Evolutionary conservation across 2,888 invertebrate genomes (phyloP), one percentile per base, ranked within the genome.

Genomic region (Cheilosia urbana): DNA sequence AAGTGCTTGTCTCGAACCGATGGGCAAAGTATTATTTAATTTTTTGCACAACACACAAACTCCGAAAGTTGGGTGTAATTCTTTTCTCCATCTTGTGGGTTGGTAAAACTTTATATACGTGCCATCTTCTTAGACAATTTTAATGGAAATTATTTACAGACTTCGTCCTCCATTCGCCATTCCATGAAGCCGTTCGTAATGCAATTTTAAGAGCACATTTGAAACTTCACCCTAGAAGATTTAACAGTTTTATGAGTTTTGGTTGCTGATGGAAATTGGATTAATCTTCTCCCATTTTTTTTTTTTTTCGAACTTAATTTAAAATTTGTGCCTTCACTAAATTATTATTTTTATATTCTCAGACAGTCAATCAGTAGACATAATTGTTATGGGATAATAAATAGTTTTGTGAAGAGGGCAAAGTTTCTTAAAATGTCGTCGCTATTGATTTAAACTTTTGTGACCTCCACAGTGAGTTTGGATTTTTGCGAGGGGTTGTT

Each of bases 181-280:
- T 21, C 21, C 4, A 24, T 19, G 45, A 53, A 37, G 45, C 53
- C 65, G 60, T 78, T 71, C 19, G 27, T 63, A 71, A 71, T 66
- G 72, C 72, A 79, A 42, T 79, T 79, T 71, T 57, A 40, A 69
- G 60, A 63, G 68, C 49, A 57, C 75, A 57, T 62, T 75, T 62
- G 65, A 11, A 81, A 81, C 76, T 81, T 81, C 65, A 60, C 63
- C 76, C 58, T 76, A 51, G 42, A 73, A 73, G 57, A 57, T 75
- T 75, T 63, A 4, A 15, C 19, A 19, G 40, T 65, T 3, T 30
- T 5, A 27, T 49, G 47, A 53, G 15, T 65, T 79, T 34, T 1
- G 19, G 30, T 60, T 37, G 51, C 21, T 62, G 27, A 42, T 62
- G 78, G 57, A 71, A 66, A 53, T 17, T 17, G n/a, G 5, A 45